phyloP scores from a whole-genome alignment of 2,113 vertebrate species.

The Gavialis gangeticus region DNA sequence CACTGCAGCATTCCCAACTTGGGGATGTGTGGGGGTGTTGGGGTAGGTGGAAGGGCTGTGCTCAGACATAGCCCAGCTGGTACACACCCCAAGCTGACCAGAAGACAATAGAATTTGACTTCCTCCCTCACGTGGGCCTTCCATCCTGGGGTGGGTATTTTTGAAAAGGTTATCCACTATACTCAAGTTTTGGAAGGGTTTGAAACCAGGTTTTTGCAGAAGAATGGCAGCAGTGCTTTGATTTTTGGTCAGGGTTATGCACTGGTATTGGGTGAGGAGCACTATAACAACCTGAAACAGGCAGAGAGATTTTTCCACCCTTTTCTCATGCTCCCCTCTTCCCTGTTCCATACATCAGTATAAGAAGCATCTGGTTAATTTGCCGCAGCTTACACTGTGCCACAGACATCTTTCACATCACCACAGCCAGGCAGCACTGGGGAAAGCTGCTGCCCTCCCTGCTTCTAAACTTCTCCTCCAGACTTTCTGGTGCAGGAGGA shows the following conservation, averaged over 20 bases:
- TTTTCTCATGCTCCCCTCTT: not conserved
- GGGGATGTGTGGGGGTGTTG: too few relatives aligned
- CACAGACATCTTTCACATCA: not conserved
- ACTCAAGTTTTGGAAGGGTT: not conserved
- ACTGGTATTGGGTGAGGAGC: not conserved
- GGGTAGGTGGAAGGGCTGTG: too few relatives aligned
- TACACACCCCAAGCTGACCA: not conserved
- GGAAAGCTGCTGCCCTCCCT: not conserved
- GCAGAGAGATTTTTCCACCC: not conserved
- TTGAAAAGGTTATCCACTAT: not conserved
- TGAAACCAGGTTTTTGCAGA: not conserved
- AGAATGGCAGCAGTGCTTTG: fast-evolving
- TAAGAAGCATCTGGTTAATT: not conserved
- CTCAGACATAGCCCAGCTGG: not conserved
- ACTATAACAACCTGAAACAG: not conserved
- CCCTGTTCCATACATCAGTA: not conserved
- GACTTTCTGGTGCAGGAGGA: not conserved
- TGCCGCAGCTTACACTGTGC: not conserved
- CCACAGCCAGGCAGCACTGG: not conserved
- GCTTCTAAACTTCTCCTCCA: not conserved
- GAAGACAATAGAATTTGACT: not conserved
- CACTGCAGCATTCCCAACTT: too few relatives aligned
- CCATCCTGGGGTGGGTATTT: not conserved
- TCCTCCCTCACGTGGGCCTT: not conserved
- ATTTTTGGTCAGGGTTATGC: not conserved